Percentiles rank a stretch among this genome's conserved stretches.
Conservation (phyloP, 2,113 vertebrate genomes). For the Nerophis ophidion region DNA sequence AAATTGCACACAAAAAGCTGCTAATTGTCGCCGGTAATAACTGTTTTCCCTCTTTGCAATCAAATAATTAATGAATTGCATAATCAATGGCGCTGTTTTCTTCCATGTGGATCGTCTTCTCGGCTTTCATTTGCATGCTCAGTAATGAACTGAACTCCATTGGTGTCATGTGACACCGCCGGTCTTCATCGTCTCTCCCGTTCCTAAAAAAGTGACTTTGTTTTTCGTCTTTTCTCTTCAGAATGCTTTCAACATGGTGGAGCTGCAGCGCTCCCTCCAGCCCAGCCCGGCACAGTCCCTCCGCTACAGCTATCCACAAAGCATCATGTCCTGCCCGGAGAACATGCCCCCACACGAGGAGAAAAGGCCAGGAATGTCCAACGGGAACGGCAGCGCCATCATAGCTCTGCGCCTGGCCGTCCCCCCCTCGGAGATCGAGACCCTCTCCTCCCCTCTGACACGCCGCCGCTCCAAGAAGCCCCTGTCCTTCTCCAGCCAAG, state of each 20-base stretch:
- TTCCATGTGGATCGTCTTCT: conserved; percentile 25
- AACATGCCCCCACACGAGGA: conserved; percentile 48
- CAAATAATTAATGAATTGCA: conserved; percentile 61
- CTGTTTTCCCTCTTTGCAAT: conserved; percentile 33
- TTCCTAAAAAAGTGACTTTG: conserved; percentile 17
- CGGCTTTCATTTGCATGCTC: conserved; percentile 35
- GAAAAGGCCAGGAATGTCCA: conserved; percentile 41
- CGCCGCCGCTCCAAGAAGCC: conserved; percentile 57
- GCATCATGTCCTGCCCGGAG: conserved; percentile 57
- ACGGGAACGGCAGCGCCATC: conserved; percentile 50
- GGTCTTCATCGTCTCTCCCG: conserved; percentile 35
- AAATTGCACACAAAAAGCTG: conserved; percentile 47
- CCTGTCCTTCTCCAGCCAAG: conserved; percentile 67
- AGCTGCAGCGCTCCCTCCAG: conserved; percentile 81
- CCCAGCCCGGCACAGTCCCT: conserved; percentile 74
- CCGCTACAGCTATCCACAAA: conserved; percentile 63
- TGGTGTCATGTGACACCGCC: too few relatives aligned
- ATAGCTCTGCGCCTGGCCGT: conserved; percentile 69
- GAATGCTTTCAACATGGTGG: conserved; percentile 84
- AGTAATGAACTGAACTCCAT: conserved; percentile 33
- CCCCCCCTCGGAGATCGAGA: conserved; percentile 63
- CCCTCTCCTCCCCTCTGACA: conserved; percentile 58
- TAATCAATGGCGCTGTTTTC: conserved; percentile 56
- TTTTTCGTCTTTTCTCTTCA: conserved; percentile 38
- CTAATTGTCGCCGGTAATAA: conserved; percentile 46